Conservation (phyloP, 2,797 vertebrate species). For the Neostethus bicornis region DNA sequence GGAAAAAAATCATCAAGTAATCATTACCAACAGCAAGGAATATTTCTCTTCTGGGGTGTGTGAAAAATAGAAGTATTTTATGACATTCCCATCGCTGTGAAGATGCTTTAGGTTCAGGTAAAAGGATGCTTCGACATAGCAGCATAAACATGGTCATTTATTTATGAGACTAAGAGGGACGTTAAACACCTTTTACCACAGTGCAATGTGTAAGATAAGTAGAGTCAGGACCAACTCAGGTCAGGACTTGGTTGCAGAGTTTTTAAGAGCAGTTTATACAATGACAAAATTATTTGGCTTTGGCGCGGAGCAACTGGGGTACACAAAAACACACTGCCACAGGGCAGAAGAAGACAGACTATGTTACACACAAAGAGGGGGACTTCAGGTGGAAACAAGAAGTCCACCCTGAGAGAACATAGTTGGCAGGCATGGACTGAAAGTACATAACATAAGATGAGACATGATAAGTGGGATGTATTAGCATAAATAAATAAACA, state of each 20-base stretch:
- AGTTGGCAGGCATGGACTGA: too few species aligned
- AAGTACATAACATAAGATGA: too few species aligned
- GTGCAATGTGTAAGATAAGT: not conserved
- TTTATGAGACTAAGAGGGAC: not conserved
- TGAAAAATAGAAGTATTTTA: not conserved
- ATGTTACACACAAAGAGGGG: too few species aligned
- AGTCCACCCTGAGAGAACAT: too few species aligned
- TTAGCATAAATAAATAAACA: conserved; percentile 12
- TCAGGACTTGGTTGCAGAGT: too few species aligned
- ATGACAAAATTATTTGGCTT: too few species aligned
- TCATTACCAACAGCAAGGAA: not conserved
- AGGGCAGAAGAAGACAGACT: too few species aligned
- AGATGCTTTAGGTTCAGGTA: not conserved
- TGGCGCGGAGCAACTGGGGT: too few species aligned
- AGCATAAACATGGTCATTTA: not conserved
- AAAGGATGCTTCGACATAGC: not conserved
- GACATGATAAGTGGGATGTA: conserved; percentile 6
- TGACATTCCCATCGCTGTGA: not conserved
- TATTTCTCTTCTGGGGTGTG: conserved; percentile 1
- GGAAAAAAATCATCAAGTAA: conserved; percentile 1
- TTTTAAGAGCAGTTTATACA: too few species aligned
- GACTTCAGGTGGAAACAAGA: too few species aligned
- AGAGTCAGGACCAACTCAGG: too few species aligned
- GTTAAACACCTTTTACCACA: not conserved
- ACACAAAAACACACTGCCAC: too few species aligned